Percentiles rank a stretch among this genome's conserved stretches.
These are phyloP conservation scores for Drosophila burlai DNA, from an alignment of 1,140 invertebrate genomes.

Conservation along the genomic window DNA sequence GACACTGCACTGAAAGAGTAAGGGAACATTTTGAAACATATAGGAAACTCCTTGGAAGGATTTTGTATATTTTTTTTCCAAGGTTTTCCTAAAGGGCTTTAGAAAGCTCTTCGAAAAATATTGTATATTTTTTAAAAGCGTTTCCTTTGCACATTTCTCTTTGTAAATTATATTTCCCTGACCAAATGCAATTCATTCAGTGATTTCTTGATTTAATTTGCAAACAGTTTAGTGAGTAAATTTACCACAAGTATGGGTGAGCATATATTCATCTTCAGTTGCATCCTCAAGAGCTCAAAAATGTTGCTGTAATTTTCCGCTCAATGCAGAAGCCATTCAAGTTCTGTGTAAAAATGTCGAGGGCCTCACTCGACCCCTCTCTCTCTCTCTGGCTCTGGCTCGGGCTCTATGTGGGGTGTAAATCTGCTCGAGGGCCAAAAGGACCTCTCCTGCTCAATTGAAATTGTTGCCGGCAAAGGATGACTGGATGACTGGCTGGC, in stretches of 20 bases:
- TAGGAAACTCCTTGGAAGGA: neutral
- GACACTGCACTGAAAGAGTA: conserved; percentile 2
- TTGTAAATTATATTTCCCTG: neutral
- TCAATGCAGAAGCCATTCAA: conserved; percentile 18
- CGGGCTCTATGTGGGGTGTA: conserved; percentile 1
- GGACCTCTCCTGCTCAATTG: conserved; percentile 29
- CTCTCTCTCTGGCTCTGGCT: neutral
- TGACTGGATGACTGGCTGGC: conserved; percentile 18
- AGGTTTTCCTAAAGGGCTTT: neutral
- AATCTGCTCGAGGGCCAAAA: conserved; percentile 14
- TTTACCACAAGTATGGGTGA: neutral
- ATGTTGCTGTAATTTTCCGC: conserved; percentile 10
- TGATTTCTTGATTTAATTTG: neutral
- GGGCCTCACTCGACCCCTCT: neutral
- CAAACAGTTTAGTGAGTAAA: neutral
- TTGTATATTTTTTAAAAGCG: neutral
- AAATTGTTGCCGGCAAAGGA: conserved; percentile 20
- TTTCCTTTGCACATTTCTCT: neutral
- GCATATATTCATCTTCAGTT: neutral
- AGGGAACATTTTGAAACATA: neutral
- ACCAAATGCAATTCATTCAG: neutral
- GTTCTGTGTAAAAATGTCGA: conserved; percentile 25
- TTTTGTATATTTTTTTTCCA: neutral
- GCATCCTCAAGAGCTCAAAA: neutral
- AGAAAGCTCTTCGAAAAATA: too few species aligned